Evolutionary conservation across 2,113 vertebrate genomes (phyloP).

Genomic region (Hymenochirus boettgeri): DNA sequence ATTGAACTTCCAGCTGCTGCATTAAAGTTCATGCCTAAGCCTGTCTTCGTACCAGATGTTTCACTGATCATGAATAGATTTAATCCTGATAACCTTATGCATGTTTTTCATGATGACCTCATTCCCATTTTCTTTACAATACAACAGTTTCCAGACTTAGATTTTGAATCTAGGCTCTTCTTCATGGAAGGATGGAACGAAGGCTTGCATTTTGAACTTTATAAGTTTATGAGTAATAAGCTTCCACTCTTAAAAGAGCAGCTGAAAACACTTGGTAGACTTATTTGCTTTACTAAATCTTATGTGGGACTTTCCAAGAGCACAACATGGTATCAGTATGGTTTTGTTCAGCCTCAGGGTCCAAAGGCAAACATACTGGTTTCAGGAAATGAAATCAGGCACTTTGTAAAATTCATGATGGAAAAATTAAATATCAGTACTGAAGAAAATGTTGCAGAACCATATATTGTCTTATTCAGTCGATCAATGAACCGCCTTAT

Average conservation of each 20-base stretch:
- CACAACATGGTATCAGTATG: constrained; percentile 98
- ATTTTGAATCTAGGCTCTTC: constrained; percentile 78
- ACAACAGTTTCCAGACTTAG: constrained; percentile 85
- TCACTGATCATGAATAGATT: constrained; percentile 90
- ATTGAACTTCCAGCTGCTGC: constrained; percentile 86
- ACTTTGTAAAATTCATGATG: constrained; percentile 76
- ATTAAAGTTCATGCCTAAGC: constrained; percentile 88
- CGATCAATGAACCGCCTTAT: constrained; percentile 87
- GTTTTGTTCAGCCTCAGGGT: constrained; percentile 94
- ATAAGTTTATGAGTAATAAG: constrained; percentile 86
- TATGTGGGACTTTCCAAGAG: constrained; percentile 92
- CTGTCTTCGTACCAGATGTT: constrained; percentile 90
- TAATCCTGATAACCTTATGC: constrained; percentile 97
- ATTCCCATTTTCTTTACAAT: constrained; percentile 93
- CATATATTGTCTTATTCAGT: constrained; percentile 89
- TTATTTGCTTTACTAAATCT: constrained; percentile 91
- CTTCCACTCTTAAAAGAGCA: constrained; percentile 87
- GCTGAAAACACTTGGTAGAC: constrained; percentile 81
- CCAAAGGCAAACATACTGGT: constrained; percentile 94
- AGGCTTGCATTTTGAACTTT: constrained; percentile 89
- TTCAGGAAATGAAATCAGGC: constrained; percentile 88
- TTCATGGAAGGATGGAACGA: constrained; percentile 97
- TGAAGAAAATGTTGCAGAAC: constrained; percentile 58
- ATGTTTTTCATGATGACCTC: constrained; percentile 92
- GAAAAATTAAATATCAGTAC: constrained; percentile 77